Conservation (phyloP, 2,888 invertebrate genomes). For the Philhelius pedissequus region DNA sequence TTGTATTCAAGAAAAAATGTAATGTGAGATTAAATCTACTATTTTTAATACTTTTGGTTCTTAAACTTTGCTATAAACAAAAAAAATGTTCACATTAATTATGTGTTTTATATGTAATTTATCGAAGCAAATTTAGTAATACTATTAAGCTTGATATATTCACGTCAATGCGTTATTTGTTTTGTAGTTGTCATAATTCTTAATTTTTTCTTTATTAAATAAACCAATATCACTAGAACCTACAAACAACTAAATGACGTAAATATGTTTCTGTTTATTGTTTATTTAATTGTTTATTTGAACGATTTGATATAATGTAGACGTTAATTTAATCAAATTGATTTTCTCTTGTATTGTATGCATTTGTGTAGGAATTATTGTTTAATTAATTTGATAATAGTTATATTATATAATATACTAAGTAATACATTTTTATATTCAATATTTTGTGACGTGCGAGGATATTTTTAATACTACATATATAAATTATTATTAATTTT, state of each 20-base stretch:
- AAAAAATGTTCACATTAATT: background rate
- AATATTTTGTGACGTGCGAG: background rate
- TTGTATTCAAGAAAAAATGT: background rate
- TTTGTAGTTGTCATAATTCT: background rate
- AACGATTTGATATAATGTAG: background rate
- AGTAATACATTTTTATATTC: background rate
- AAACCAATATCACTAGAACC: too few relatives aligned
- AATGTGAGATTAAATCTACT: constrained; percentile 16
- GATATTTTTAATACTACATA: constrained; percentile 11
- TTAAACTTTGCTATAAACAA: background rate
- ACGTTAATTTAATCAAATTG: background rate
- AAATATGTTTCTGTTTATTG: background rate
- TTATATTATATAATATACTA: background rate
- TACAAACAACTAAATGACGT: background rate
- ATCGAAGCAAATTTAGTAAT: background rate
- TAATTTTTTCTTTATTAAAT: too few relatives aligned
- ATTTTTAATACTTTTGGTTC: constrained; percentile 9
- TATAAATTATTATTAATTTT: background rate
- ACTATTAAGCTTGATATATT: background rate
- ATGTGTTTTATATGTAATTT: background rate
- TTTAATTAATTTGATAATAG: background rate
- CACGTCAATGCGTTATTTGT: background rate
- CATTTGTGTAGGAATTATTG: background rate
- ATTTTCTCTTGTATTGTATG: background rate
- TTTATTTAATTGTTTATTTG: background rate